These are phyloP conservation scores for Polypterus bichir DNA, from an alignment of 2,113 vertebrate species.

Conservation along the genomic window DNA sequence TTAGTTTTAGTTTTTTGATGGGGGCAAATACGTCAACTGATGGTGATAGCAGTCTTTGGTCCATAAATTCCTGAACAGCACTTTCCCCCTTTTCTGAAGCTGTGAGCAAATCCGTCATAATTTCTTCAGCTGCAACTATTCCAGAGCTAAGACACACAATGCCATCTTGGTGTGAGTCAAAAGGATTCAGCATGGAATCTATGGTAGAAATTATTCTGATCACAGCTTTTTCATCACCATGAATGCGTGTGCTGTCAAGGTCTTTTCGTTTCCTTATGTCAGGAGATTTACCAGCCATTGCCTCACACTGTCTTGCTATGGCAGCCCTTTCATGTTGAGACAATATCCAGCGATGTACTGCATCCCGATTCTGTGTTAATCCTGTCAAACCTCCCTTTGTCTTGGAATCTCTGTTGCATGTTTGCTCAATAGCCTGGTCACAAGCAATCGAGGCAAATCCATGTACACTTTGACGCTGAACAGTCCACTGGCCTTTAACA, in stretches of 20 bases:
- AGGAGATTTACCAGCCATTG: slow-evolving; percentile 18
- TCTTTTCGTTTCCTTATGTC: slow-evolving; percentile 16
- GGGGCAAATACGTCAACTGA: too few species aligned
- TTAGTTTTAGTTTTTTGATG: too few species aligned
- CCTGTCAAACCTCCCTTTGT: slow-evolving; percentile 20
- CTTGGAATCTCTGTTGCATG: slow-evolving; percentile 22
- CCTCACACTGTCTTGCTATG: slow-evolving; percentile 17
- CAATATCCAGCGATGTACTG: slow-evolving; percentile 19
- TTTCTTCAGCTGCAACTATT: too few species aligned
- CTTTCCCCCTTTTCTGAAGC: too few species aligned
- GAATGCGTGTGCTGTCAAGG: slow-evolving; percentile 17
- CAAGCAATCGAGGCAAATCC: slow-evolving; percentile 20
- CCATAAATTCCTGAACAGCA: too few species aligned
- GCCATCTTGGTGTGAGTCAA: too few species aligned
- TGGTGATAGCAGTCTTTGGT: too few species aligned
- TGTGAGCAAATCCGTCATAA: too few species aligned
- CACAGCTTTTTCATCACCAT: too few species aligned
- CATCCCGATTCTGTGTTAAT: slow-evolving; percentile 12
- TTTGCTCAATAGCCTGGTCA: slow-evolving; percentile 27
- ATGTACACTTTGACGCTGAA: slow-evolving; percentile 19
- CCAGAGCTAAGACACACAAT: too few species aligned
- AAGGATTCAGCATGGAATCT: too few species aligned
- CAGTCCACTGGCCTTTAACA: slow-evolving; percentile 21
- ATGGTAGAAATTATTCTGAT: too few species aligned
- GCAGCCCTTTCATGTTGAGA: slow-evolving; percentile 19